Evolutionary conservation across 1,140 invertebrate species (phyloP).

Genomic region (Paralvinella palmiformis): DNA sequence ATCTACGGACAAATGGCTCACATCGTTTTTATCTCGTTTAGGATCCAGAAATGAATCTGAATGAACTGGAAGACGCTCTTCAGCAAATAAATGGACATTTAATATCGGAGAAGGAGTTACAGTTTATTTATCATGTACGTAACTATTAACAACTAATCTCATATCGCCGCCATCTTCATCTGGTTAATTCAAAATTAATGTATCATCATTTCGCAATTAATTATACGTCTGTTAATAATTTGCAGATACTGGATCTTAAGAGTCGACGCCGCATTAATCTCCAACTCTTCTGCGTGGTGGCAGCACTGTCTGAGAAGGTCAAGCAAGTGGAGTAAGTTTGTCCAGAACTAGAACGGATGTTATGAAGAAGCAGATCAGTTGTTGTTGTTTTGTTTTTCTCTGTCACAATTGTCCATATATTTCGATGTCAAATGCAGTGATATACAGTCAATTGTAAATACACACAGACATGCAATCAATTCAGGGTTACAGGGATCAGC

Average conservation of each 20-base stretch:
- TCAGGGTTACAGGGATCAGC: too few relatives aligned
- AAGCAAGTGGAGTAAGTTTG: slow-evolving; percentile 45
- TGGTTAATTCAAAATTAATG: too few relatives aligned
- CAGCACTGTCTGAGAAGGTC: slow-evolving; percentile 47
- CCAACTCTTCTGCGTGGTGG: slow-evolving; percentile 37
- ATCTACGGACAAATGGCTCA: not conserved
- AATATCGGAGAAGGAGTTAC: slow-evolving; percentile 40
- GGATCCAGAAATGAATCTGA: slow-evolving; percentile 45
- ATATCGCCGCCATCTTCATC: too few relatives aligned
- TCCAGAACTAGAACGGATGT: not conserved
- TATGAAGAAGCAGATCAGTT: too few relatives aligned
- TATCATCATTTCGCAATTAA: too few relatives aligned
- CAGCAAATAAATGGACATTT: slow-evolving; percentile 43
- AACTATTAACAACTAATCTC: slow-evolving; percentile 11
- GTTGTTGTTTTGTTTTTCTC: too few relatives aligned
- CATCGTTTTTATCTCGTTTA: slow-evolving; percentile 16
- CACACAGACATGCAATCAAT: too few relatives aligned
- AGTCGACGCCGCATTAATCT: slow-evolving; percentile 39
- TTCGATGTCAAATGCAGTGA: too few relatives aligned
- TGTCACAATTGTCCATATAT: too few relatives aligned
- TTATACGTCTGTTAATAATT: too few relatives aligned
- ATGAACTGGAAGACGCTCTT: slow-evolving; percentile 40
- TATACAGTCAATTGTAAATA: too few relatives aligned
- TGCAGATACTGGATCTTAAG: slow-evolving; percentile 40
- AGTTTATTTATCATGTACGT: slow-evolving; percentile 29